phyloP scores from a whole-genome alignment of 2,797 vertebrate genomes.

The Manis pentadactyla region DNA sequence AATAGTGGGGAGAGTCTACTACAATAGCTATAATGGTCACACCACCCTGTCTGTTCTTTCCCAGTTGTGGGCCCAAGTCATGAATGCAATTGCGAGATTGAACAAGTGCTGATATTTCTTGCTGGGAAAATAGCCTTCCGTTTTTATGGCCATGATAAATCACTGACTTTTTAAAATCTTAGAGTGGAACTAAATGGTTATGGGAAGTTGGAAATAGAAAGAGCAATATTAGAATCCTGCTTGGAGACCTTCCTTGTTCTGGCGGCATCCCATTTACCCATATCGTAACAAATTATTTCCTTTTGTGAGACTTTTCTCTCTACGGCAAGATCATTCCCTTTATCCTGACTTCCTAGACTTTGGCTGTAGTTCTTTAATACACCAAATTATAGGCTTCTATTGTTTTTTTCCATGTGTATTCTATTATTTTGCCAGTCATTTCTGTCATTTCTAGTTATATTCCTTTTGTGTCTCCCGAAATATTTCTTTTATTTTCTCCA shows the following conservation, averaged over 20 bases:
- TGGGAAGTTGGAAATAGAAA: not conserved
- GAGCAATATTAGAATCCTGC: not conserved
- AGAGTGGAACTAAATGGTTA: not conserved
- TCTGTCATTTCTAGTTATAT: not conserved
- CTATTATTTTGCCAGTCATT: not conserved
- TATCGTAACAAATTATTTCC: not conserved
- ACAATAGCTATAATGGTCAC: too few species aligned
- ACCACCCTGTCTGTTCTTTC: not conserved
- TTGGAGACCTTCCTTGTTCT: not conserved
- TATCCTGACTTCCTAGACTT: not conserved
- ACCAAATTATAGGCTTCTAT: not conserved
- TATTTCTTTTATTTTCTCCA: not conserved
- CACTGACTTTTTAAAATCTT: not conserved
- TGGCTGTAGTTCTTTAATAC: not conserved
- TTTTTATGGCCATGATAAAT: not conserved
- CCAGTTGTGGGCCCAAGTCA: not conserved
- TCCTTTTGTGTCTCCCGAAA: not conserved
- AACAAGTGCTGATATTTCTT: conserved; percentile 22
- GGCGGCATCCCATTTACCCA: not conserved
- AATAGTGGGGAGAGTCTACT: not conserved
- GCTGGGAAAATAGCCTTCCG: not conserved
- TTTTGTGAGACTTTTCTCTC: not conserved
- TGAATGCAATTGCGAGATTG: not conserved
- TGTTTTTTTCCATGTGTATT: not conserved
- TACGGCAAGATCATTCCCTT: too few species aligned